These are phyloP conservation scores for Pherbina coryleti DNA, from an alignment of 2,888 invertebrate genomes.

Conservation along the genomic window DNA sequence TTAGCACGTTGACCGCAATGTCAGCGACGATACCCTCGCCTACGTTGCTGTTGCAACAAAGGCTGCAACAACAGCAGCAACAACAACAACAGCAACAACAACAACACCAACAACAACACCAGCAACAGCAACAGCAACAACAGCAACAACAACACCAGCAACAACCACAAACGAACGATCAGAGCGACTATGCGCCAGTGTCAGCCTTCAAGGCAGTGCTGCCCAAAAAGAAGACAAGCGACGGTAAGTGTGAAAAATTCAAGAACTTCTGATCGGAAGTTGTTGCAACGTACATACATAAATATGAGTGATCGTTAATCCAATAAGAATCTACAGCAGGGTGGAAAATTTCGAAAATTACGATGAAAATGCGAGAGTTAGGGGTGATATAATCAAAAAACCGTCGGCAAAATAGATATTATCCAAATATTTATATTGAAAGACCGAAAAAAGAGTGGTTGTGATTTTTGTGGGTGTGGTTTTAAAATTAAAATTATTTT, in stretches of 20 bases:
- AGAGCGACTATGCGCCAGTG: constrained; percentile 60
- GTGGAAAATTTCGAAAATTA: too few species aligned
- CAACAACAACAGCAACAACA: constrained; percentile 46
- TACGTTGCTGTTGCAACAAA: constrained; percentile 63
- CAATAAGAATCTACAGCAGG: too few species aligned
- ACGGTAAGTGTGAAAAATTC: constrained; percentile 62
- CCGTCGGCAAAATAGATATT: too few species aligned
- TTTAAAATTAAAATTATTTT: too few species aligned
- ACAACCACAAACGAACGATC: constrained; percentile 48
- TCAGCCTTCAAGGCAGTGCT: constrained; percentile 69
- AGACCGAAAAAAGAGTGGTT: too few species aligned
- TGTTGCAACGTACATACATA: too few species aligned
- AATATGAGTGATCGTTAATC: too few species aligned
- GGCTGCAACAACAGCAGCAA: constrained; percentile 54
- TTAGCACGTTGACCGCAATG: constrained; percentile 62
- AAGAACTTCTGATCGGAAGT: too few species aligned
- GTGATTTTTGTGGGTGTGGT: too few species aligned
- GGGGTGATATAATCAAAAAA: too few species aligned
- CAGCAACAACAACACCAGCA: constrained; percentile 46
- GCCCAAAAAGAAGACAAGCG: constrained; percentile 68
- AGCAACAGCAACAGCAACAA: constrained; percentile 52
- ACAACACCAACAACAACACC: constrained; percentile 51
- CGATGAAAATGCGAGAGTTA: too few species aligned
- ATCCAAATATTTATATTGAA: too few species aligned
- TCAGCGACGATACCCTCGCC: constrained; percentile 60